These are phyloP conservation scores for Thalassoma bifasciatum DNA, from an alignment of 2,113 vertebrate genomes.

Conservation along the genomic window DNA sequence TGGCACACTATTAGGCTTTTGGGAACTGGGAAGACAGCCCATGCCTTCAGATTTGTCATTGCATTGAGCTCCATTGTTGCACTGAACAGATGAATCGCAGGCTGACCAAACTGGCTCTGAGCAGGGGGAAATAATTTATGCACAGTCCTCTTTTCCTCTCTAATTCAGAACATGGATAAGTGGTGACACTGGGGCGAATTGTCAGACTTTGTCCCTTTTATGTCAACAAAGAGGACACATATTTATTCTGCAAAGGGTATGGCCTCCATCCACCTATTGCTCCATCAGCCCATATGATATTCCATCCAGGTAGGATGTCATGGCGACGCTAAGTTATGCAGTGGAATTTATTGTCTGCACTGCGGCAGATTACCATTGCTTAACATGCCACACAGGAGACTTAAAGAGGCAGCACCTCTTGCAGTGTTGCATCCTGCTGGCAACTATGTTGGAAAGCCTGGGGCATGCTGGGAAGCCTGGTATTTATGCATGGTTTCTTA, in stretches of 20 bases:
- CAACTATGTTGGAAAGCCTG: conserved; percentile 65
- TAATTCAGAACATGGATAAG: conserved; percentile 38
- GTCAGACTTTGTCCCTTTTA: conserved; percentile 59
- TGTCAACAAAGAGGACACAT: conserved; percentile 54
- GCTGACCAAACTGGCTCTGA: conserved; percentile 58
- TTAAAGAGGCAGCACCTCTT: conserved; percentile 78
- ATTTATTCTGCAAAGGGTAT: conserved; percentile 55
- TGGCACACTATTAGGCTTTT: conserved; percentile 80
- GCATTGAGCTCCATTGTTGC: conserved; percentile 72
- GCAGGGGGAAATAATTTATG: conserved; percentile 71
- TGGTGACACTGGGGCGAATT: conserved; percentile 35
- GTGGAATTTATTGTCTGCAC: conserved; percentile 82
- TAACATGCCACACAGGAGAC: conserved; percentile 80
- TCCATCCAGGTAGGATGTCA: conserved; percentile 78
- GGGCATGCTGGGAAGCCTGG: conserved; percentile 69
- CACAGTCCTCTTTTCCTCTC: conserved; percentile 29
- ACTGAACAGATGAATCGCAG: conserved; percentile 71
- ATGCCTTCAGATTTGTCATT: conserved; percentile 75
- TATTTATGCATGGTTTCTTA: conserved; percentile 57
- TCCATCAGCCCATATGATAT: conserved; percentile 67
- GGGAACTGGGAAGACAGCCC: conserved; percentile 73
- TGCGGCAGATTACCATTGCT: conserved; percentile 84
- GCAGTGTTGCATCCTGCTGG: conserved; percentile 73
- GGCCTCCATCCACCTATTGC: conserved; percentile 48
- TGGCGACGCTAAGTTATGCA: conserved; percentile 79